A percentile compares a stretch with the other conserved stretches of the same genome.
Conservation (phyloP, 2,797 vertebrate species). For the Micrastur ruficollis region DNA sequence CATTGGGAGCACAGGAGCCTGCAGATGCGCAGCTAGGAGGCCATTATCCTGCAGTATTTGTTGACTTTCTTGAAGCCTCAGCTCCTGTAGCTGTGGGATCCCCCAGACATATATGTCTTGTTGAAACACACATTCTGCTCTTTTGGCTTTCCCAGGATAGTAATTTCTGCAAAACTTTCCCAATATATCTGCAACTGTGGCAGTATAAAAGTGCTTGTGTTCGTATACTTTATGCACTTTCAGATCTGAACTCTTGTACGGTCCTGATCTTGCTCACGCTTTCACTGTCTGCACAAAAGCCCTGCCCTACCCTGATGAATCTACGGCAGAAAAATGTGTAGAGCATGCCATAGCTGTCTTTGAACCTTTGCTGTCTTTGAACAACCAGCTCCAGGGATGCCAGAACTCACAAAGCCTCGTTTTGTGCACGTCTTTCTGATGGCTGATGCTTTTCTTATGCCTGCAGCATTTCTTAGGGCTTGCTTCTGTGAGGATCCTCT, state of each 20-base stretch:
- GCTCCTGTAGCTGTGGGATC: background rate
- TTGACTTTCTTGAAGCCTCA: background rate
- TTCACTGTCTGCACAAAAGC: background rate
- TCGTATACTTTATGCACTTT: background rate
- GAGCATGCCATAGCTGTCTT: background rate
- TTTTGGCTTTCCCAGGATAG: background rate
- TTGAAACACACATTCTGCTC: background rate
- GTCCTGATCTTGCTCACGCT: background rate
- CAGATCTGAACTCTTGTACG: background rate
- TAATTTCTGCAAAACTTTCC: background rate
- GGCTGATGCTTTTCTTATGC: background rate
- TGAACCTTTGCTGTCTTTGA: background rate
- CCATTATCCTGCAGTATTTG: background rate
- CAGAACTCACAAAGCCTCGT: background rate
- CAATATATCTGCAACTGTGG: background rate
- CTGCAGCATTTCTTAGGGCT: background rate
- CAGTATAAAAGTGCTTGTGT: background rate
- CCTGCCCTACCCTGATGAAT: background rate
- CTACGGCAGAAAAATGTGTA: fast-evolving
- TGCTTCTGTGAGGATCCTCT: background rate
- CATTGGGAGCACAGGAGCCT: background rate
- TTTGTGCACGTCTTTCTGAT: background rate
- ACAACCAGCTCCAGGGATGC: background rate
- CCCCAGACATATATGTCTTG: background rate
- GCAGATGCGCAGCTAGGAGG: background rate